Percentiles rank a stretch among this genome's conserved stretches.
Conservation (phyloP, 2,113 vertebrate genomes). For the Crotalus horridus region DNA sequence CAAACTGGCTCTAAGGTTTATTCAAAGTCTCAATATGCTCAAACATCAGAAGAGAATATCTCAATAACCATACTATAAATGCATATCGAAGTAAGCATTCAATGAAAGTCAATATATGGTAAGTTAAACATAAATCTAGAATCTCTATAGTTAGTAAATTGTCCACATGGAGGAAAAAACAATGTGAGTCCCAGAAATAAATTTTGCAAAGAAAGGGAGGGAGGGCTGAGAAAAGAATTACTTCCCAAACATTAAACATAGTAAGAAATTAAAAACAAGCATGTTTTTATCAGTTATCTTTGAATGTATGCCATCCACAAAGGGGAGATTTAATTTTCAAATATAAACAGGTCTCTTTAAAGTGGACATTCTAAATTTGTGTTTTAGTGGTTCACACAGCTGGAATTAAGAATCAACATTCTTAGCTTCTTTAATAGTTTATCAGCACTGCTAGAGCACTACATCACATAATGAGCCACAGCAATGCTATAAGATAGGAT, state of each 20-base stretch:
- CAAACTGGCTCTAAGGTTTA: background rate
- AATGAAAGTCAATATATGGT: background rate
- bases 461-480: background rate
- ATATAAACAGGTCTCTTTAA: background rate
- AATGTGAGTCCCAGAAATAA: background rate
- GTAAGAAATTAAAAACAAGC: constrained; percentile 2
- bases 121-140: background rate
- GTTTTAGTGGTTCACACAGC: background rate
- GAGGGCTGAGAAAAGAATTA: background rate
- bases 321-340: background rate
- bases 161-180: background rate
- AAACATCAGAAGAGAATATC: background rate
- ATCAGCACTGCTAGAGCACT: background rate
- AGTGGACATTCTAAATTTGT: background rate
- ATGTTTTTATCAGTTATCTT: background rate
- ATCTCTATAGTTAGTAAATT: background rate
- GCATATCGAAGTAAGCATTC: background rate
- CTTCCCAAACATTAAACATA: constrained; percentile 15
- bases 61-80: background rate
- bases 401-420: background rate
- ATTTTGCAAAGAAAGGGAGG: background rate
- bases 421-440: background rate
- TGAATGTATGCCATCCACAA: background rate
- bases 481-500: background rate
- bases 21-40: background rate